A percentile compares a stretch with the other conserved stretches of the same genome.
Conservation (phyloP, 2,888 invertebrate genomes). For the Perdita meconis region DNA sequence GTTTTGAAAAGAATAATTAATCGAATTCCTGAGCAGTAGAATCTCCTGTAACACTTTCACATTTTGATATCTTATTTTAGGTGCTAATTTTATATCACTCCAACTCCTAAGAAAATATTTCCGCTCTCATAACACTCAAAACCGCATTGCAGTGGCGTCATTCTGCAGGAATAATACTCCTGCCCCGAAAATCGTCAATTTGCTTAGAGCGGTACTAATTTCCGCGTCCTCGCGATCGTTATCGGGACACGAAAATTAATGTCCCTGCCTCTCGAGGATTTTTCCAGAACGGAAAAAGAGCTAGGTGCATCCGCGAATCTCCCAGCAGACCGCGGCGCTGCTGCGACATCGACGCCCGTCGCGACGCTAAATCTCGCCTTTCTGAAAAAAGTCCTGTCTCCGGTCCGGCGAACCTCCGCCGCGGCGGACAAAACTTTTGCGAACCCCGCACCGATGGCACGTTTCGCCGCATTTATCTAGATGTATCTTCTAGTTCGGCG, state of each 20-base stretch:
- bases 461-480: constrained; percentile 83
- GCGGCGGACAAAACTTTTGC: constrained; percentile 69
- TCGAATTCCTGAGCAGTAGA: too few species aligned
- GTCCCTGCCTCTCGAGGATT: neutral
- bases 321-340: constrained; percentile 27
- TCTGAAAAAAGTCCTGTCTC: constrained; percentile 49
- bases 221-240: neutral
- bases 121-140: too few species aligned
- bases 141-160: too few species aligned
- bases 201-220: neutral
- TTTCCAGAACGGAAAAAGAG: constrained; percentile 7
- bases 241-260: neutral
- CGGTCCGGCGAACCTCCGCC: constrained; percentile 9
- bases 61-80: too few species aligned
- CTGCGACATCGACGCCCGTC: constrained; percentile 54
- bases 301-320: neutral
- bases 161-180: neutral
- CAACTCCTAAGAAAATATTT: too few species aligned
- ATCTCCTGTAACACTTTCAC: too few species aligned
- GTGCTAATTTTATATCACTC: too few species aligned
- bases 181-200: neutral
- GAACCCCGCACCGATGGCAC: constrained; percentile 70
- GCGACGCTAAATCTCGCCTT: constrained; percentile 58
- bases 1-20: too few species aligned
- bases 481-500: constrained; percentile 80